These are phyloP conservation scores for Caenorhabditis drosophilae DNA, from an alignment of 2,888 invertebrate species.

Conservation along the genomic window DNA sequence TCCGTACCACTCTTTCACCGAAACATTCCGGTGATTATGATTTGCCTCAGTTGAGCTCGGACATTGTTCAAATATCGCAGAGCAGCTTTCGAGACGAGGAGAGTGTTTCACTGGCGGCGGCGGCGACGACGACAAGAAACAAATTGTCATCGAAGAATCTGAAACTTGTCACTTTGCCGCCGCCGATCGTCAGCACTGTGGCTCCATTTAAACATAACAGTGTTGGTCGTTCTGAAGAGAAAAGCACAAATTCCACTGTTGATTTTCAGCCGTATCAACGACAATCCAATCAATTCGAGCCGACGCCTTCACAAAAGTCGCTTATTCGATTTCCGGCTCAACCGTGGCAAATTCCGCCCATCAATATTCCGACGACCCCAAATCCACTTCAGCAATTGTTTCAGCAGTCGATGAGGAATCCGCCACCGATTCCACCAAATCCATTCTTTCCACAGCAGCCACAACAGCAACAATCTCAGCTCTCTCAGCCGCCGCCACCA, in stretches of 20 bases:
- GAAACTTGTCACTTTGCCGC: slow-evolving; percentile 42
- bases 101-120: slow-evolving; percentile 3
- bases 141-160: slow-evolving; percentile 7
- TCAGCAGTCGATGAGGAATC: slow-evolving; percentile 19
- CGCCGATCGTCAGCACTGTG: slow-evolving; percentile 21
- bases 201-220: slow-evolving; percentile 43
- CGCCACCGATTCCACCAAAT: slow-evolving; percentile 17
- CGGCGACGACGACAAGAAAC: slow-evolving; percentile 1
- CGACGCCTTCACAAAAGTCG: slow-evolving; percentile 5
- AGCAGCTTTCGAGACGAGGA: slow-evolving; percentile 32
- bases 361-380: slow-evolving; percentile 26
- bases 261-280: slow-evolving; percentile 13
- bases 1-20: slow-evolving; percentile 35
- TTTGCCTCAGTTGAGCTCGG: slow-evolving; percentile 18
- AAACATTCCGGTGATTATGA: slow-evolving; percentile 21
- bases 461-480: neutral
- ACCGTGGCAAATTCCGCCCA: slow-evolving; percentile 61
- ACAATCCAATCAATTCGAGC: slow-evolving; percentile 10
- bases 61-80: slow-evolving; percentile 12
- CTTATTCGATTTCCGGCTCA: slow-evolving; percentile 60
- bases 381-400: slow-evolving; percentile 27
- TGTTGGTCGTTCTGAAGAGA: slow-evolving; percentile 14
- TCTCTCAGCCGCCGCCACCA: slow-evolving; percentile 22
- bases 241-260: neutral
- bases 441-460: slow-evolving; percentile 31